Percentiles rank a stretch among this genome's conserved stretches.
Evolutionary conservation across 1,140 invertebrate genomes (phyloP).

Genomic region (Saccostrea echinata): DNA sequence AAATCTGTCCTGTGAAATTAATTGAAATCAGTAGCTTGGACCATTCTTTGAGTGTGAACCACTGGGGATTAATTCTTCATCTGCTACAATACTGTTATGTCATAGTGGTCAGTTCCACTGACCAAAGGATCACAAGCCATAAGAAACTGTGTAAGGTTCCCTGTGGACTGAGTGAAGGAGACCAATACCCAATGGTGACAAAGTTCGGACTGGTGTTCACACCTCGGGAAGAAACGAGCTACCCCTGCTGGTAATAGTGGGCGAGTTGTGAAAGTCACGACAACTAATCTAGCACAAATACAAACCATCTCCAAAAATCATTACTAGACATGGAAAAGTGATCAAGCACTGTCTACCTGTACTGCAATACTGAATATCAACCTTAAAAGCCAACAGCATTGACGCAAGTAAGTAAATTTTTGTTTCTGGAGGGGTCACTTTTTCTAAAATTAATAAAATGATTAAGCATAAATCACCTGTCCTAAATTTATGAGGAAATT

Average conservation of each 20-base stretch:
- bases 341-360: neutral
- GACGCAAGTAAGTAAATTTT: neutral
- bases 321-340: neutral
- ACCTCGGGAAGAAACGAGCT: neutral
- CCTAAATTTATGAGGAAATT: neutral
- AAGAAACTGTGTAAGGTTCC: neutral
- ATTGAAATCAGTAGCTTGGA: neutral
- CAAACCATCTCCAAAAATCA: neutral
- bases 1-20: neutral
- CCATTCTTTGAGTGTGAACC: neutral
- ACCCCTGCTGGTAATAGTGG: conserved; percentile 1
- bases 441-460: too few species aligned
- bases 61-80: conserved; percentile 4
- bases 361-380: neutral
- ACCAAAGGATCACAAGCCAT: conserved; percentile 1
- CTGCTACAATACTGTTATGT: conserved; percentile 30
- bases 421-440: too few species aligned
- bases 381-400: neutral
- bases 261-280: conserved; percentile 12
- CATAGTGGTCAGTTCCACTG: conserved; percentile 21
- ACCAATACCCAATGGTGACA: neutral
- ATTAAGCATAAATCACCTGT: neutral
- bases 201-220: neutral
- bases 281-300: neutral
- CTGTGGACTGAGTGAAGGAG: neutral